phyloP scores from a whole-genome alignment of 30 jellyfish, hydroid and myxozoan genomes.

The Cassiopea xamachana region DNA sequence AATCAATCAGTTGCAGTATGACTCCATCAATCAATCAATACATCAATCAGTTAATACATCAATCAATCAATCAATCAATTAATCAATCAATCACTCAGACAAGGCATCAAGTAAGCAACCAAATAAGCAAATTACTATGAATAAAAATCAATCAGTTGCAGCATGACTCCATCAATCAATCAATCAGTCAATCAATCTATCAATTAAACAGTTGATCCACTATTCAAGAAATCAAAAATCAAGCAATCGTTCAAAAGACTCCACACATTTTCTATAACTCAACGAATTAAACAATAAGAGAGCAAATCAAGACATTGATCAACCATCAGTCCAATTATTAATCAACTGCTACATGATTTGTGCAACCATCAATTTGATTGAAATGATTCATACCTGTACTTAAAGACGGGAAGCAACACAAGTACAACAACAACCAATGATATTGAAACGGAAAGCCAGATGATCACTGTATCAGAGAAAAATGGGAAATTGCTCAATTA shows the following conservation, averaged over 20 bases:
- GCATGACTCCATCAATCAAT: background rate
- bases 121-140: background rate
- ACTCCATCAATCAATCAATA: background rate
- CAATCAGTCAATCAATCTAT: background rate
- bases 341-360: background rate
- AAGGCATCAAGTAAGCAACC: background rate
- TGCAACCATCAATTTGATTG: background rate
- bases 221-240: background rate
- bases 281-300: no score
- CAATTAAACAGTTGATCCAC: background rate
- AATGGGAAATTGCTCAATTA: background rate
- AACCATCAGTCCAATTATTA: no score
- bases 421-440: conserved; percentile 77
- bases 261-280: background rate
- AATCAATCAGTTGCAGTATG: background rate
- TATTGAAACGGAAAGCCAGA: conserved; percentile 80
- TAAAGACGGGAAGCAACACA: conserved; percentile 74
- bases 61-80: background rate
- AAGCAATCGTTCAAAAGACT: background rate
- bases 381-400: conserved; percentile 69
- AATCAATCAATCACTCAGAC: background rate
- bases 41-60: background rate
- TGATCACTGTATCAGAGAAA: conserved; percentile 10
- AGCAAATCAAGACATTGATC: no score
- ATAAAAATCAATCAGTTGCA: background rate